phyloP scores from a whole-genome alignment of 2,797 vertebrate species.

The Microhierax caerulescens region DNA sequence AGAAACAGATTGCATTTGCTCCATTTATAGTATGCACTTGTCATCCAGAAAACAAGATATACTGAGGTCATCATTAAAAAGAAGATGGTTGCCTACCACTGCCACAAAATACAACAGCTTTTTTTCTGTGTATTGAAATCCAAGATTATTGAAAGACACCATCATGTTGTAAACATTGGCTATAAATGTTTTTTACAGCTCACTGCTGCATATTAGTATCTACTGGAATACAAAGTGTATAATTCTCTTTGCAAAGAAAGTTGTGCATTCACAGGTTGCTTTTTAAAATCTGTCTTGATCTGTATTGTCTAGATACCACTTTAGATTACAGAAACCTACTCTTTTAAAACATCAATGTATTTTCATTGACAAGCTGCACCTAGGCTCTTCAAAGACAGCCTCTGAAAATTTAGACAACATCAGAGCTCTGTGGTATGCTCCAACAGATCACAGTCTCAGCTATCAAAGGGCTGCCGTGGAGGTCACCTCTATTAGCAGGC shows the following conservation, averaged over 20 bases:
- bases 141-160: not conserved
- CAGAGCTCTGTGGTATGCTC: not conserved
- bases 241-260: not conserved
- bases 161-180: not conserved
- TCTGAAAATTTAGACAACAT: not conserved
- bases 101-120: not conserved
- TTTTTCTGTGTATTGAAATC: not conserved
- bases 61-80: conserved; percentile 18
- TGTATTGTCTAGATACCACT: not conserved
- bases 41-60: conserved; percentile 13
- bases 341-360: not conserved
- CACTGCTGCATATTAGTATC: not conserved
- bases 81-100: not conserved
- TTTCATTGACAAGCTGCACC: not conserved
- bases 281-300: not conserved
- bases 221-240: not conserved
- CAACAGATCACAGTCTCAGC: not conserved
- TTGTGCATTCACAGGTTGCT: not conserved
- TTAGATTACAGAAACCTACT: not conserved
- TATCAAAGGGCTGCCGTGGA: not conserved
- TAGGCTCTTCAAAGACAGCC: not conserved
- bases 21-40: not conserved
- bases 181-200: not conserved
- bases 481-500: not conserved
- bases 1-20: conserved; percentile 43